These are phyloP conservation scores for Conus canariensis DNA, from an alignment of 2,888 invertebrate genomes.

Conservation along the genomic window DNA sequence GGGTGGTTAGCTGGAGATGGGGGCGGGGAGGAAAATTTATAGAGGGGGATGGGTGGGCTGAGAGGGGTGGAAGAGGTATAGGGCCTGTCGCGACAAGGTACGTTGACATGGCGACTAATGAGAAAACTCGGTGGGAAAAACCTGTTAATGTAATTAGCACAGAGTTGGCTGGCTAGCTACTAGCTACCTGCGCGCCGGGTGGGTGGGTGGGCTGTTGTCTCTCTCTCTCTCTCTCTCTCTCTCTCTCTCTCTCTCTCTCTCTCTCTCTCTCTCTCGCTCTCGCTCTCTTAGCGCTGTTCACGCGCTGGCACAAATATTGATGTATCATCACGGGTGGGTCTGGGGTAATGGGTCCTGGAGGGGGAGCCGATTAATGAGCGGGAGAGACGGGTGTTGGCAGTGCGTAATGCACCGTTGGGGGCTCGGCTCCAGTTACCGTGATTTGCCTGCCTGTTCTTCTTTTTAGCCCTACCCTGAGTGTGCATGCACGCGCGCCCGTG, in stretches of 20 bases:
- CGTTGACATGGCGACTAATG: constrained; percentile 9
- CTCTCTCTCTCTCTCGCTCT: background rate
- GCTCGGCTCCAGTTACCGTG: background rate
- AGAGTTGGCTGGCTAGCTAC: background rate
- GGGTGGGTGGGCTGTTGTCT: too few species aligned
- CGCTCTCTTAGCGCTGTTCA: background rate
- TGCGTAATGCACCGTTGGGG: background rate
- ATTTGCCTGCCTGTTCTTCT: too few species aligned
- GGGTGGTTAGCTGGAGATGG: too few species aligned
- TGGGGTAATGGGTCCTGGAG: background rate
- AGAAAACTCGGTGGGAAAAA: background rate
- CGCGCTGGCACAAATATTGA: background rate
- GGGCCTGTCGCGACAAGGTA: background rate
- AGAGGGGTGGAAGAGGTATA: too few species aligned
- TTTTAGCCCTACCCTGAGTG: too few species aligned
- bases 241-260: too few species aligned
- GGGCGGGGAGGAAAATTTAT: too few species aligned
- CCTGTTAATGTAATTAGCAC: constrained; percentile 3
- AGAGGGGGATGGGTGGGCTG: too few species aligned
- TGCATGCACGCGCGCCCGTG: too few species aligned
- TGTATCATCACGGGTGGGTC: background rate
- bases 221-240: too few species aligned
- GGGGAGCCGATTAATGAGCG: too few species aligned
- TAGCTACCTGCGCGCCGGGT: too few species aligned
- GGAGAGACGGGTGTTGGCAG: background rate